Base-by-base conservation (phyloP, 2,113 vertebrate species). In the Embiotoca jacksoni region DNA sequence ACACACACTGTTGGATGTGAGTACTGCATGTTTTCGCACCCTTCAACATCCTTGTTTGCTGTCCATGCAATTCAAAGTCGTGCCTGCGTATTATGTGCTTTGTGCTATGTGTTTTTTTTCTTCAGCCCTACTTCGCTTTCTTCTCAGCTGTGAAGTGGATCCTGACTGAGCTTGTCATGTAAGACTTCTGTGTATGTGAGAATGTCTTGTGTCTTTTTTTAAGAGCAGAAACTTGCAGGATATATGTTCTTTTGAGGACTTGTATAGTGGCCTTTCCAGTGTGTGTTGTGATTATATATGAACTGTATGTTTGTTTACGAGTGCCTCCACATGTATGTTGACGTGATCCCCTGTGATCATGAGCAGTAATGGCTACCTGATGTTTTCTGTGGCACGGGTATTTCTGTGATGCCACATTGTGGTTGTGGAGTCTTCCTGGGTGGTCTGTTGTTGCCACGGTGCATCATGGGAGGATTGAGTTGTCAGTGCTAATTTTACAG, bases 101-200 rank as follows among this genome's bases (percentile, higher is more conserved):
- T 52, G 15, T 16, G 23, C 23, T 23, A 23, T 23, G 23, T 23
- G 23, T 16, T 63, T 63, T 58, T 30, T 60, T 61, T 49, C 50
- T 86, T 7, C n/a, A 99, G 98, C 98, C 98, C 66, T 99, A 98
- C 89, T 96, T 98, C 81, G 95, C 97, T 82, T 94, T 98, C 92
- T 95, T 98, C 85, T 95, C 97, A 57, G 95, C 96, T 58, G 90
- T 96, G 71, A 99, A 98, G 93, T 99, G 97, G 97, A 96, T 99
- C 91, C 93, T 98, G 93, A 98, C 97, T 15, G 97, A 99, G 90
- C 94, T 99, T 83, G 94, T 98, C 94, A 94, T 98, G 98, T 99
- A 97, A 99, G 98, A 95, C 14, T 39, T 76, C 44, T 41, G 72
- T 68, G 57, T 67, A 35, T 77, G 31, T 57, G 58, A 62, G 49